phyloP scores from a whole-genome alignment of 2,888 invertebrate species.

The Fragum fragum region DNA sequence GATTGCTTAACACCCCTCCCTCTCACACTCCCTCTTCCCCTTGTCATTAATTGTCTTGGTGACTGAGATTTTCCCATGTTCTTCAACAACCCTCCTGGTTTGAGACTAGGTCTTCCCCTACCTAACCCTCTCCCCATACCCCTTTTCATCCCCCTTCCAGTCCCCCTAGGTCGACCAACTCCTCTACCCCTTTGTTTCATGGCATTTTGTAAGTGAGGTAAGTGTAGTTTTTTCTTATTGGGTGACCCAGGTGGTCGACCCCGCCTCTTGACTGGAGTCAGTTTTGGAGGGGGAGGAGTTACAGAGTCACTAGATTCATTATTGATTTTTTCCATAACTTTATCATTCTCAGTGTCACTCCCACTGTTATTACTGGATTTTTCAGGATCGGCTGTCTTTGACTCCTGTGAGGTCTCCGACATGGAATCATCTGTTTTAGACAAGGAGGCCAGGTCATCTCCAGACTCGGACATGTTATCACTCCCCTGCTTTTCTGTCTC shows the following conservation, averaged over 20 bases:
- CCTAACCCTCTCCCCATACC: slow-evolving; percentile 56
- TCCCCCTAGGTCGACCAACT: slow-evolving; percentile 44
- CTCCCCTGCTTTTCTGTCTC: slow-evolving; percentile 48
- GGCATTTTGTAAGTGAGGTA: slow-evolving; percentile 58
- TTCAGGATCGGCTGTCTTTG: slow-evolving; percentile 51
- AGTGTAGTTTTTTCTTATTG: slow-evolving; percentile 48
- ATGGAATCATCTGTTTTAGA: slow-evolving; percentile 65
- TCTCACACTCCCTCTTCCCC: slow-evolving; percentile 62
- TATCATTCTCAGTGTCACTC: slow-evolving; percentile 48
- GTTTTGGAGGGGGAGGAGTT: slow-evolving; percentile 65
- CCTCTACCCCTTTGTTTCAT: slow-evolving; percentile 49
- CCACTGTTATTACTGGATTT: slow-evolving; percentile 49
- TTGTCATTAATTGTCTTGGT: slow-evolving; percentile 61
- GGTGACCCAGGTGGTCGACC: slow-evolving; percentile 57
- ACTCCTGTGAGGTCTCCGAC: slow-evolving; percentile 62
- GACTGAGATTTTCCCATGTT: slow-evolving; percentile 56
- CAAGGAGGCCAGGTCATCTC: slow-evolving; percentile 47
- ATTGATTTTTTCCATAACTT: slow-evolving; percentile 48
- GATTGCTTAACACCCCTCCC: slow-evolving; percentile 54
- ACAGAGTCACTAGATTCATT: slow-evolving; percentile 64
- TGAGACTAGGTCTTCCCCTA: slow-evolving; percentile 41
- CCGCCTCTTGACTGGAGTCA: slow-evolving; percentile 55
- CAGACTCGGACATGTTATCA: slow-evolving; percentile 51
- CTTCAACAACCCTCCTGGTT: slow-evolving; percentile 45
- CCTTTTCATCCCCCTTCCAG: slow-evolving; percentile 49